phyloP scores from a whole-genome alignment of 2,888 invertebrate genomes.

The Campoletis raptor region DNA sequence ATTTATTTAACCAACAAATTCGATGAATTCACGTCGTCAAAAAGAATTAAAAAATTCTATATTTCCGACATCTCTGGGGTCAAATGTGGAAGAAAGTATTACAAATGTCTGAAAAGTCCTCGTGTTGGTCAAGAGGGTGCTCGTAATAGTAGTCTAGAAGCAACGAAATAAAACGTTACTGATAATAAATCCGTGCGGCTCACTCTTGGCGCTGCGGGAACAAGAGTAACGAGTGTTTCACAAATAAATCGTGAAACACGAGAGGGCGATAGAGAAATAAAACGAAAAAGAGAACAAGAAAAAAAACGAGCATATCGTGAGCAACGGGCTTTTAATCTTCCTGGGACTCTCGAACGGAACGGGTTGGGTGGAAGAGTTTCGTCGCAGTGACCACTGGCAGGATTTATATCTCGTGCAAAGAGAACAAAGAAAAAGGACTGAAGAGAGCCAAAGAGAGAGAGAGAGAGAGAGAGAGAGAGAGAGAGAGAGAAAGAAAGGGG shows the following conservation, averaged over 20 bases:
- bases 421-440: too few relatives aligned
- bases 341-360: slow-evolving; percentile 47
- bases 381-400: slow-evolving; percentile 60
- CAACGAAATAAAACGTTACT: slow-evolving; percentile 55
- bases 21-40: neutral
- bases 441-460: neutral
- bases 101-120: slow-evolving; percentile 23
- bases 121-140: slow-evolving; percentile 10
- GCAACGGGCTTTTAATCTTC: slow-evolving; percentile 65
- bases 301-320: slow-evolving; percentile 45
- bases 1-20: slow-evolving; percentile 2
- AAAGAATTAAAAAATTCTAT: neutral
- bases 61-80: neutral
- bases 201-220: slow-evolving; percentile 52
- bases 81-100: neutral
- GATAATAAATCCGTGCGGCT: slow-evolving; percentile 64
- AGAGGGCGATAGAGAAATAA: slow-evolving; percentile 2
- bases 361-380: slow-evolving; percentile 41
- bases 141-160: slow-evolving; percentile 31
- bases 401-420: slow-evolving; percentile 56
- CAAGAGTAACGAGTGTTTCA: slow-evolving; percentile 60
- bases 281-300: slow-evolving; percentile 12
- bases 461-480: slow-evolving; percentile 13
- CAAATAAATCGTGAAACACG: slow-evolving; percentile 57
- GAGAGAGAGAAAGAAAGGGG: neutral